Evolutionary conservation across 2,113 vertebrate species (phyloP), one percentile per base, ranked within the genome.

Genomic region (Forbesichthys papilliferus): DNA sequence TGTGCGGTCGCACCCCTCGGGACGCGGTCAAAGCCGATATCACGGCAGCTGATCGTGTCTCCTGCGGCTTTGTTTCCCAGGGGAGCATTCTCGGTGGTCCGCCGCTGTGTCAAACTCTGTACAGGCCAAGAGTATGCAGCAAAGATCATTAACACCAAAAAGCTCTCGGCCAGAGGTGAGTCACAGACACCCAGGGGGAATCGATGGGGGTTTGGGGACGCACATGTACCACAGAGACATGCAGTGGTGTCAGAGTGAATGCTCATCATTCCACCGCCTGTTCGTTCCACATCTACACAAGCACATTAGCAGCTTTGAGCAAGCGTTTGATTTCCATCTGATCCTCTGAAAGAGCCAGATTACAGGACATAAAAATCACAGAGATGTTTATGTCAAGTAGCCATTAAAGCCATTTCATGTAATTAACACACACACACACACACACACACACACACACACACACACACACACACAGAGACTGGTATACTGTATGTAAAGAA

Each of bases 131-230:
- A 98, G 75, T 95, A 96, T 0, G 96, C 96, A 6, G 96, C 96
- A 81, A 98, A 98, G 92, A 98, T 98, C 87, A 98, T 98, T 92
- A 98, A 98, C 92, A 98, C 96, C 88, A 98, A 98, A 92, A 98
- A 98, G 88, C 95, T 98, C 52, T 97, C 96, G 0, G 96, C 96
- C 83, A 93, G 96, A 95, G 96, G 96, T 98, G 92, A 91, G 93
- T 33, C 33, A 12, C 33, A n/a, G 4, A n/a, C 20, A 57, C 53
- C 46, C 53, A 57, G 51, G 13, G 51, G 48, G 12, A 53, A 0
- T 11, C 1, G 4, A 12, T 27, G 16, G 3, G 12, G 46, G 48
- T 20, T 14, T 0, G 54, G 58, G n/a, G 53, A 48, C 53, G 9
- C 36, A 42, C 36, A 42, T 42, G 36, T 42, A 42, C 33, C n/a